These are phyloP conservation scores for Silurus glanis DNA, from an alignment of 2,113 vertebrate genomes.

Conservation along the genomic window DNA sequence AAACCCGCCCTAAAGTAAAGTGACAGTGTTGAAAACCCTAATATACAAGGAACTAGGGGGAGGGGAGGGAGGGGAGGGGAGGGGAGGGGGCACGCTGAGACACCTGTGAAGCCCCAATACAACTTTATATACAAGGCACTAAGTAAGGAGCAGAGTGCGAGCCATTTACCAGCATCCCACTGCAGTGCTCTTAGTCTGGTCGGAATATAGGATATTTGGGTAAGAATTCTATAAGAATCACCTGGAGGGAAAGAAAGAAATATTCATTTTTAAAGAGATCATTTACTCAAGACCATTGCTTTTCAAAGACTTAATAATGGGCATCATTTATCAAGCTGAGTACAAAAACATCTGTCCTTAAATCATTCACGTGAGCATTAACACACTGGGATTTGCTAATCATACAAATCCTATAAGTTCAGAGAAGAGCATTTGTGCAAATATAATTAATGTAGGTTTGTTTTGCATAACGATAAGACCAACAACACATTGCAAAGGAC, in stretches of 20 bases:
- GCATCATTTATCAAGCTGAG: background rate
- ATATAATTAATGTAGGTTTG: background rate
- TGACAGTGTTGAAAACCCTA: constrained; percentile 75
- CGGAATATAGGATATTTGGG: constrained; percentile 99
- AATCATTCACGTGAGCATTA: background rate
- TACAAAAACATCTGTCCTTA: background rate
- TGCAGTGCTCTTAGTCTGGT: constrained; percentile 88
- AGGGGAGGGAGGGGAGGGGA: constrained; percentile 58
- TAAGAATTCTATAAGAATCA: constrained; percentile 99
- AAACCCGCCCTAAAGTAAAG: constrained; percentile 89
- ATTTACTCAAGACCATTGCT: background rate
- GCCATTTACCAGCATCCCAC: constrained; percentile 71
- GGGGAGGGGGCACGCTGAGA: constrained; percentile 52
- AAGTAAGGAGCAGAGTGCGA: constrained; percentile 92
- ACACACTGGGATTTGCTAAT: background rate
- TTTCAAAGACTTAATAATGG: background rate
- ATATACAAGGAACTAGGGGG: constrained; percentile 68
- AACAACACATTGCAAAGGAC: no score
- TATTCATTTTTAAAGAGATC: background rate
- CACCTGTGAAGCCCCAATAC: constrained; percentile 84
- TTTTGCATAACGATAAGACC: background rate
- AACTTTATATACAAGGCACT: constrained; percentile 97
- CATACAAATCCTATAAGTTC: background rate
- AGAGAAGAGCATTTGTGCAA: background rate
- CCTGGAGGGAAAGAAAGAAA: constrained; percentile 75